phyloP scores from a whole-genome alignment of 2,113 vertebrate genomes.

The Albula glossodonta region DNA sequence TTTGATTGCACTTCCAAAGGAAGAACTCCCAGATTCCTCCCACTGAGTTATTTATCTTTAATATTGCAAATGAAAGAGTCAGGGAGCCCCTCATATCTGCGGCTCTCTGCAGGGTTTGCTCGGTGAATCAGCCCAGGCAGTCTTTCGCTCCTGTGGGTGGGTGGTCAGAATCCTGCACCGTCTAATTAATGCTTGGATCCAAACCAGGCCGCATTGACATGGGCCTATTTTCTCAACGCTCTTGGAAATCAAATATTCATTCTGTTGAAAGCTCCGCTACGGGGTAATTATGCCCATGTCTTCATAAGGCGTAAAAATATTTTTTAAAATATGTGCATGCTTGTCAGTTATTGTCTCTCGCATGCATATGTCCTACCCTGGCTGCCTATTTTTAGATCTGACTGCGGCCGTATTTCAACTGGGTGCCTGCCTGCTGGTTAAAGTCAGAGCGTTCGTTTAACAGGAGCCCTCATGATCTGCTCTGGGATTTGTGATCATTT shows the following conservation, averaged over 20 bases:
- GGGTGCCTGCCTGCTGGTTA: not conserved
- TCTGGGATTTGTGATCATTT: not conserved
- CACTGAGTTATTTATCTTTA: not conserved
- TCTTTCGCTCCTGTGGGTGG: conserved; percentile 7
- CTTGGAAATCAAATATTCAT: conserved; percentile 31
- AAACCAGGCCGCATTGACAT: conserved; percentile 13
- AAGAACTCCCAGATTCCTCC: not conserved
- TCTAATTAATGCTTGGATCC: conserved; percentile 28
- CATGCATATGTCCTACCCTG: not conserved
- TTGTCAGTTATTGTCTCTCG: not conserved
- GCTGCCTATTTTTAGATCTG: conserved; percentile 18
- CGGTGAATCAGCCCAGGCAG: not conserved
- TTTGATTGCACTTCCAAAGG: too few species aligned
- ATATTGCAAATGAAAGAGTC: not conserved
- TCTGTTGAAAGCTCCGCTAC: conserved; percentile 15
- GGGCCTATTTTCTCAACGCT: not conserved
- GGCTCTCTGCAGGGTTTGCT: not conserved
- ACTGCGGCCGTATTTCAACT: not conserved
- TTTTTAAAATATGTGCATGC: conserved; percentile 16
- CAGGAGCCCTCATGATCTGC: not conserved
- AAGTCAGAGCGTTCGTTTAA: not conserved
- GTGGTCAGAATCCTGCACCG: conserved; percentile 17
- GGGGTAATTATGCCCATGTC: conserved; percentile 11
- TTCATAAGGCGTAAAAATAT: conserved; percentile 1
- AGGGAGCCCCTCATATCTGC: not conserved